Conservation (phyloP, 2,113 vertebrate genomes). For the Argyrosomus japonicus region DNA sequence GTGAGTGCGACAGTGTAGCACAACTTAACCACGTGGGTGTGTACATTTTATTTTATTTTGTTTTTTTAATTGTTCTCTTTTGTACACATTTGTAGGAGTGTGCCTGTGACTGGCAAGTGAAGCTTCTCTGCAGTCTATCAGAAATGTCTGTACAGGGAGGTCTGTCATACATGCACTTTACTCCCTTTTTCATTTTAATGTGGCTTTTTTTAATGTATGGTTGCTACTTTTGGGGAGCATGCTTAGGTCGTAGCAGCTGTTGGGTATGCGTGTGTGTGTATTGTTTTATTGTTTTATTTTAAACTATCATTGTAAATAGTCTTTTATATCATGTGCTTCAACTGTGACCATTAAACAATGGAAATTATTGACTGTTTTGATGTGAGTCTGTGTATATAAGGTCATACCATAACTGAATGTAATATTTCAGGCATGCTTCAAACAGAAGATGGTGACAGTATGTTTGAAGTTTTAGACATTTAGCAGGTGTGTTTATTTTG, state of each 20-base stretch:
- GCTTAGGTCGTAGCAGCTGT: conserved; percentile 65
- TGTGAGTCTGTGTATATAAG: conserved; percentile 23
- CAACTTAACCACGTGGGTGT: conserved; percentile 67
- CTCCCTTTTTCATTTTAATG: conserved; percentile 78
- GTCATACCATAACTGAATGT: neutral
- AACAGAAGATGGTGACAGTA: neutral
- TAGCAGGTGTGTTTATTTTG: neutral
- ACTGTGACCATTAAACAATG: conserved; percentile 85
- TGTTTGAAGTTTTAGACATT: neutral
- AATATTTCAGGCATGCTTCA: neutral
- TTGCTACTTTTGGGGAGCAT: conserved; percentile 78
- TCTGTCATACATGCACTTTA: conserved; percentile 99
- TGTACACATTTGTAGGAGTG: conserved; percentile 69
- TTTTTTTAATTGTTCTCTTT: conserved; percentile 57
- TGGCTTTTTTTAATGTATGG: conserved; percentile 62
- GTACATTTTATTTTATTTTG: conserved; percentile 37
- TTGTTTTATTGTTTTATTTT: conserved; percentile 63
- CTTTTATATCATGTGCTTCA: conserved; percentile 83
- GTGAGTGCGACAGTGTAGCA: conserved; percentile 72
- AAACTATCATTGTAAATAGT: conserved; percentile 81
- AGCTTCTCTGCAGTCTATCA: conserved; percentile 74
- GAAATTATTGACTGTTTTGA: conserved; percentile 43
- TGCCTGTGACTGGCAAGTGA: conserved; percentile 76
- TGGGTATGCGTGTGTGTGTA: conserved; percentile 60
- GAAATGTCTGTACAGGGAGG: conserved; percentile 83